Conservation (phyloP, 2,888 invertebrate species). For the Coelinius sp. region DNA sequence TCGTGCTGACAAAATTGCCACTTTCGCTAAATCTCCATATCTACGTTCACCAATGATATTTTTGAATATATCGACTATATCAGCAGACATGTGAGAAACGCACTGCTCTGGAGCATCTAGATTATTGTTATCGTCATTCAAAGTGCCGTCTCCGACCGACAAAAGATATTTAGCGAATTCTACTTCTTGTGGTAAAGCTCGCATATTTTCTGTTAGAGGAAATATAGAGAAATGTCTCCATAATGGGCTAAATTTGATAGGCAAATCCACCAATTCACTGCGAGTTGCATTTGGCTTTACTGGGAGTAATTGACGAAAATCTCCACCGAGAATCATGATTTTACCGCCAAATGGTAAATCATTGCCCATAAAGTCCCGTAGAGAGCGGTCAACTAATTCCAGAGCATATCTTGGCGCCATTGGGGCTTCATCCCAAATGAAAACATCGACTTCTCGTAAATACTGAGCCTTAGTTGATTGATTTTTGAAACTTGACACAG, state of each 20-base stretch:
- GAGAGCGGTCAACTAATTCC: conserved; percentile 34
- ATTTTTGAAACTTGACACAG: conserved; percentile 40
- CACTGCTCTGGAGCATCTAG: conserved; percentile 29
- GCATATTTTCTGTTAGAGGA: conserved; percentile 34
- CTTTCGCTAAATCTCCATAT: conserved; percentile 39
- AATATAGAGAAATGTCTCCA: conserved; percentile 27
- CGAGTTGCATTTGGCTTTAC: conserved; percentile 26
- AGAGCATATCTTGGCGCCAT: conserved; percentile 45
- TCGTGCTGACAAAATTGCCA: conserved; percentile 45
- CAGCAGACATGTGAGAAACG: not conserved
- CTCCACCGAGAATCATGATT: conserved; percentile 36
- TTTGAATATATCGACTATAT: conserved; percentile 37
- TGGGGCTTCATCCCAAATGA: conserved; percentile 50
- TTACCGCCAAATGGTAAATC: conserved; percentile 44
- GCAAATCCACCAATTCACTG: conserved; percentile 32
- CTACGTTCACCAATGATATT: conserved; percentile 37
- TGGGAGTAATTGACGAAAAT: not conserved
- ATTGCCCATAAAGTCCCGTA: conserved; percentile 44
- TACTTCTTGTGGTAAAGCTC: conserved; percentile 32
- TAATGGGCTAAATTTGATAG: conserved; percentile 36
- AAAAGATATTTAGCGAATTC: conserved; percentile 37
- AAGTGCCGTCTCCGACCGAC: conserved; percentile 41
- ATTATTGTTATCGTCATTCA: conserved; percentile 45
- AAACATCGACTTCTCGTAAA: conserved; percentile 36
- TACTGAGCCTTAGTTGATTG: conserved; percentile 40